These are phyloP conservation scores for Mixornis gularis DNA, from an alignment of 2,113 vertebrate genomes.

Conservation along the genomic window DNA sequence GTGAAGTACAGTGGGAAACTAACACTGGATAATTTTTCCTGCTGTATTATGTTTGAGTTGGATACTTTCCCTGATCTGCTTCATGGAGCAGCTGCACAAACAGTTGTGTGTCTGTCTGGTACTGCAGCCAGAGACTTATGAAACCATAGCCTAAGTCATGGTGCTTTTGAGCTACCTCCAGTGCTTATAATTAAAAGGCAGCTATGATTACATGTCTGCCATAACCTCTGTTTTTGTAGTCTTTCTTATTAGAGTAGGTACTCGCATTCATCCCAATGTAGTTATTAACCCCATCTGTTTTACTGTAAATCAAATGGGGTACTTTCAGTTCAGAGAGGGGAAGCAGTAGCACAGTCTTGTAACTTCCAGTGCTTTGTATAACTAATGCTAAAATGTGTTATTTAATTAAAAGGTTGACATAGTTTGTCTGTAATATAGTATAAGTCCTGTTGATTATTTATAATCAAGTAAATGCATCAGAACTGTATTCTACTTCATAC, in stretches of 20 bases:
- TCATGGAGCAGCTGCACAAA: constrained; percentile 11
- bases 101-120: constrained; percentile 4
- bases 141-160: not conserved
- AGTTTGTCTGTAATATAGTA: not conserved
- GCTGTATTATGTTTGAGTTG: not conserved
- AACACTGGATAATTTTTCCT: not conserved
- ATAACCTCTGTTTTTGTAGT: not conserved
- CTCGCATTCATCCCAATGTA: not conserved
- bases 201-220: not conserved
- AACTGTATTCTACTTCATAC: not conserved
- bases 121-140: not conserved
- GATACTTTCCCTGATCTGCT: constrained; percentile 6
- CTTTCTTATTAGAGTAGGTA: not conserved
- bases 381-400: not conserved
- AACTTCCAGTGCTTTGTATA: not conserved
- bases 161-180: not conserved
- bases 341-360: not conserved
- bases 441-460: not conserved
- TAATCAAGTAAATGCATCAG: not conserved
- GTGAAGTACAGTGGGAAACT: not conserved
- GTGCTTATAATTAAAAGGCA: not conserved
- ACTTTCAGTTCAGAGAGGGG: not conserved
- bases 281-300: not conserved
- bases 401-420: not conserved
- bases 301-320: not conserved